Evolutionary conservation across 2,113 vertebrate genomes (phyloP).

Genomic region (Otus sunia): DNA sequence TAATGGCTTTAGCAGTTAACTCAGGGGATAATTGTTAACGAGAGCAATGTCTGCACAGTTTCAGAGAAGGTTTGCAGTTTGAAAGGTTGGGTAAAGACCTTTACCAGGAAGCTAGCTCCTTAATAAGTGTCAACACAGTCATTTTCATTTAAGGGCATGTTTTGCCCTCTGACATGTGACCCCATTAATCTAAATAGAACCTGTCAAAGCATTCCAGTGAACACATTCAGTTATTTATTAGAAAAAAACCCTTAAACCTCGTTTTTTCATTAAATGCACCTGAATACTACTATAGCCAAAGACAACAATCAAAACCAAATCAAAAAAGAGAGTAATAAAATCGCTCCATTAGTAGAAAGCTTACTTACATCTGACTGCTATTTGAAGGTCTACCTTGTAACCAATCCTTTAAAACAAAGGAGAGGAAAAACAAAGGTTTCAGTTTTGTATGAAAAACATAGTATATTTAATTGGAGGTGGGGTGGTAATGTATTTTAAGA

Average conservation of each 20-base stretch:
- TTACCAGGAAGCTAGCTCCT: neutral
- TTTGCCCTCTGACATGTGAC: constrained; percentile 1
- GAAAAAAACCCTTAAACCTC: neutral
- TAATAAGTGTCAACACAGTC: neutral
- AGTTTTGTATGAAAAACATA: neutral
- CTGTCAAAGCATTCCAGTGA: neutral
- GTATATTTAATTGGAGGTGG: neutral
- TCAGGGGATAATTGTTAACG: constrained; percentile 18
- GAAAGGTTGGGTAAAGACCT: neutral
- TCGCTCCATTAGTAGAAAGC: neutral
- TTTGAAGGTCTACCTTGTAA: constrained; percentile 87
- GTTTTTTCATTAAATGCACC: neutral
- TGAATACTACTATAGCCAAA: neutral
- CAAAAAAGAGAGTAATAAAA: neutral
- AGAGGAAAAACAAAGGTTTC: constrained; percentile 4
- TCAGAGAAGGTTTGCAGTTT: neutral
- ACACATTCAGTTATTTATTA: neutral
- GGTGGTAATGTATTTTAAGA: neutral
- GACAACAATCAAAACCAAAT: neutral
- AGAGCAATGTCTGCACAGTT: neutral
- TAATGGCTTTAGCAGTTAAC: constrained; percentile 46
- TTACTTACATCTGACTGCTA: constrained; percentile 89
- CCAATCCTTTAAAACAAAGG: constrained; percentile 81
- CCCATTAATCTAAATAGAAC: neutral
- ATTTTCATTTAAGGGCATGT: neutral